Base-by-base conservation (phyloP, 2,797 vertebrate species). In the Nannoperca obscura region DNA sequence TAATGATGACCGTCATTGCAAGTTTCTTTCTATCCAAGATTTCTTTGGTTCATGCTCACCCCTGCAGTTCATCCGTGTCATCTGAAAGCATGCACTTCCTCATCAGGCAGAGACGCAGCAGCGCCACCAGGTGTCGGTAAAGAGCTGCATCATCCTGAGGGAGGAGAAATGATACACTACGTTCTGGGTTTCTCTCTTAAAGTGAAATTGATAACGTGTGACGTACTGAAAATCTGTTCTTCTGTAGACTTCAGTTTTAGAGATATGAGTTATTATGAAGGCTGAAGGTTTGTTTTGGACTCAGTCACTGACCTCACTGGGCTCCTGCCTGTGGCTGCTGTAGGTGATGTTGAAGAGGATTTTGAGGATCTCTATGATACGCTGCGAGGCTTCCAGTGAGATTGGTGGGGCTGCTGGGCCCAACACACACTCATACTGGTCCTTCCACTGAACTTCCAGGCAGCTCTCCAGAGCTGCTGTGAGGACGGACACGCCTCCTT, bases 311-410 rank as follows among this genome's bases (percentile, higher is more conserved):
- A 96, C 95, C 92, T 96, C 95, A 22, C 91, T 93, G 0, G 94
- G 93, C 64, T 94, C 92, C 86, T 92, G 92, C 71, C 90, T 91
- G 90, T 94, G 95, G 42, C 75, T 80, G 72, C 91, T 94, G 90
- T 93, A 90, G 19, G 95, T 96, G 80, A 96, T 90, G 80, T 95
- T 96, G 81, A 96, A 96, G 60, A 96, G 92, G 76, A 94, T 94
- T 89, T 96, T 96, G 65, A 96, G 93, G 72, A 95, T 91, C 90
- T 96, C 95, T 27, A 89, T 81, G 64, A 93, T 73, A 0, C 90
- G 87, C 81, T 96, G 95, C 30, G 93, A 94, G 13, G 88, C 91
- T 19, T 96, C 94, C 74, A 90, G 90, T 65, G 91, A 92, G 71
- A 96, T 86, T 10, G 93, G 92, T 14, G 89, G 84, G 20, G 74